Evolutionary conservation across 2,888 invertebrate species (phyloP).

Genomic region (Bombyx huttoni): DNA sequence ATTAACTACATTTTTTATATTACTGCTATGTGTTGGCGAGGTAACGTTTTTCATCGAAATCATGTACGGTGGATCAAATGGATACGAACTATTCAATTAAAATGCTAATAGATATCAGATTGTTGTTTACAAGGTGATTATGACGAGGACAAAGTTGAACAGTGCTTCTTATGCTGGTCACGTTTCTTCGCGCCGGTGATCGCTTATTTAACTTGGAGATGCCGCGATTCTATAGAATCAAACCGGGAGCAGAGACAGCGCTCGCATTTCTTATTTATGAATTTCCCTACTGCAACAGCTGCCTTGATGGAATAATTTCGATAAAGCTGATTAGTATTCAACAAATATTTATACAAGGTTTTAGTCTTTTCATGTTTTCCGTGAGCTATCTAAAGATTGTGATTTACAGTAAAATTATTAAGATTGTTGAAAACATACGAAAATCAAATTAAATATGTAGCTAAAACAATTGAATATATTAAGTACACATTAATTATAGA

Average conservation of each 20-base stretch:
- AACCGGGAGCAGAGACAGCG: conserved; percentile 41
- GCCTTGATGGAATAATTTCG: conserved; percentile 58
- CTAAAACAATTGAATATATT: too few species aligned
- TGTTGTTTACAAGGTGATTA: conserved; percentile 13
- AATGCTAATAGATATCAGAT: neutral
- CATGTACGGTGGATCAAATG: too few species aligned
- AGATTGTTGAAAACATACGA: too few species aligned
- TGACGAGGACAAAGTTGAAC: conserved; percentile 31
- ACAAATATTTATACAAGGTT: conserved; percentile 28
- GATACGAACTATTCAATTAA: neutral
- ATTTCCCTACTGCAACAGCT: conserved; percentile 46
- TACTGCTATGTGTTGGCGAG: neutral
- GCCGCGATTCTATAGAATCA: conserved; percentile 61
- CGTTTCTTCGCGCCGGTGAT: conserved; percentile 56
- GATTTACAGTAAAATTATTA: too few species aligned
- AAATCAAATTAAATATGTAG: too few species aligned
- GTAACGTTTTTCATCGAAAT: too few species aligned
- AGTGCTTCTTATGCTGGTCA: conserved; percentile 39
- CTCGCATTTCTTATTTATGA: conserved; percentile 61
- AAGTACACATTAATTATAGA: neutral
- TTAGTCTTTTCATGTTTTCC: neutral
- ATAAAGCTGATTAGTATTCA: conserved; percentile 55
- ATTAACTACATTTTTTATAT: conserved; percentile 1
- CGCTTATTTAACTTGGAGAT: conserved; percentile 65
- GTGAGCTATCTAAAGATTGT: too few species aligned